Conservation (phyloP, 2,113 vertebrate genomes). For the Gnathonemus longibarbis region DNA sequence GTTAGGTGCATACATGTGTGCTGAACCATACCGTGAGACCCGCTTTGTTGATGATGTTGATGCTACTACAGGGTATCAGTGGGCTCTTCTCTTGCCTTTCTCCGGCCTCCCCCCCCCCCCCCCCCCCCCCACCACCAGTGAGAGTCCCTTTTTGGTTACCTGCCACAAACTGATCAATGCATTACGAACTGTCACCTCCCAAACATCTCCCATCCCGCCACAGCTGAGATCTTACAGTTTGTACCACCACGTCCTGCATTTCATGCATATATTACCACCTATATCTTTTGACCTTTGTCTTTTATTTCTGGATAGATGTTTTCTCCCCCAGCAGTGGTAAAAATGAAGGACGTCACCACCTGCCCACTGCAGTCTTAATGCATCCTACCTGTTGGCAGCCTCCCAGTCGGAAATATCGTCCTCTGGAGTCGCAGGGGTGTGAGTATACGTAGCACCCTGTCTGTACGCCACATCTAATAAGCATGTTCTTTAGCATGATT, state of each 20-base stretch:
- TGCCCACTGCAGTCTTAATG: neutral
- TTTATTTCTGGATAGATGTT: neutral
- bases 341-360: neutral
- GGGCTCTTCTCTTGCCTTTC: neutral
- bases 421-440: neutral
- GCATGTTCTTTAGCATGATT: neutral
- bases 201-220: neutral
- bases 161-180: neutral
- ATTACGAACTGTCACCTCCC: neutral
- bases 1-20: neutral
- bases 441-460: neutral
- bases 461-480: neutral
- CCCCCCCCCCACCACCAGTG: neutral
- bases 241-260: neutral
- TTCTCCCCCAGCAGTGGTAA: neutral
- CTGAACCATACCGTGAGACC: neutral
- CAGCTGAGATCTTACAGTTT: neutral
- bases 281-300: neutral
- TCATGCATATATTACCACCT: constrained; percentile 14
- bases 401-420: neutral
- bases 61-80: neutral
- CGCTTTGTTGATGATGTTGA: neutral
- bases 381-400: neutral
- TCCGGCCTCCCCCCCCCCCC: neutral
- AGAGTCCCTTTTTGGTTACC: neutral